Evolutionary conservation across 2,888 invertebrate species (phyloP), one percentile per base, ranked within the genome.

Genomic region (Sclerodermus sp.): DNA sequence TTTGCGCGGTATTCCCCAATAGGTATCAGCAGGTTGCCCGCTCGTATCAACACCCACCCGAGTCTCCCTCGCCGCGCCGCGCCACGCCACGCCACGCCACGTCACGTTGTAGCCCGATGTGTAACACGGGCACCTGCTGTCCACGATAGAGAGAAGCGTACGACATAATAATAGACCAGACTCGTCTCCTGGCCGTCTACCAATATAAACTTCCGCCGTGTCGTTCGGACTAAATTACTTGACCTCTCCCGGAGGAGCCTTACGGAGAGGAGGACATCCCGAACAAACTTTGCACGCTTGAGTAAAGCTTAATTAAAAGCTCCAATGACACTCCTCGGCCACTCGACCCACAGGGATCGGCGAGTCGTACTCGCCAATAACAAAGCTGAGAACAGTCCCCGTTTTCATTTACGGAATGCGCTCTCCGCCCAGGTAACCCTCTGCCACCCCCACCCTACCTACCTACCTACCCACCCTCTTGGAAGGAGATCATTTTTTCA

Each of bases 221-320:
- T 55, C 57, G 60, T 63, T 60, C 60, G 51, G 57, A 60, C 64
- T 53, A 64, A 63, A 63, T 63, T 63, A 64, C 55, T 59, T 55
- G 61, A 49, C 55, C 51, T 51, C 30, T 64, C 61, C 64, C 64
- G 43, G 52, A 59, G 64, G 58, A 63, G 48, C 45, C n/a, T 43
- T 42, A 34, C 37, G 42, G 32, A 23, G 41, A 37, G n/a, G 46
- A 40, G 43, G 18, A 40, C 58, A 53, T 55, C 30, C 13, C 60
- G 34, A 54, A 57, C 58, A 57, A 62, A 62, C 57, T 67, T 65
- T 62, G 53, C 60, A 55, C 60, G 42, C 36, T 42, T 61, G 51
- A 64, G 61, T 55, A 59, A 60, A 64, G 63, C 64, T 64, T 64
- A 64, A 64, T 64, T 64, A 64, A 62, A 64, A 64, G 64, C 64